Evolutionary conservation across 2,797 vertebrate genomes (phyloP).

Genomic region (Chloroceryle amazona): DNA sequence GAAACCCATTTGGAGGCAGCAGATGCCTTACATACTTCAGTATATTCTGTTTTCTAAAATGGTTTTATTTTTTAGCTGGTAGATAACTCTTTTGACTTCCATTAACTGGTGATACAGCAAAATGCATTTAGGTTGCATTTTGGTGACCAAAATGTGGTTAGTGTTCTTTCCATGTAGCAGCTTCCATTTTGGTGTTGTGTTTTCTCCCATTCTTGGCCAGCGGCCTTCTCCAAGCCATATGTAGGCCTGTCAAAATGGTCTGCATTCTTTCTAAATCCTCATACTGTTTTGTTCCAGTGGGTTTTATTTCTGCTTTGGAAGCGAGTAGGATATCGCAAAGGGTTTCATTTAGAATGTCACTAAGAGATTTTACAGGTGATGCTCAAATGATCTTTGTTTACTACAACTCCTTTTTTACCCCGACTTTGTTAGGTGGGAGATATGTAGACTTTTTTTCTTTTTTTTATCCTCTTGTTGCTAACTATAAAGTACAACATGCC

Average conservation of each 20-base stretch:
- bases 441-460: rapidly evolving
- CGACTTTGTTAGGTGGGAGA: not conserved
- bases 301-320: not conserved
- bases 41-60: not conserved
- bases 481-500: not conserved
- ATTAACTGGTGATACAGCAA: not conserved
- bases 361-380: not conserved
- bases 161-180: not conserved
- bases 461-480: not conserved
- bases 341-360: not conserved
- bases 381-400: not conserved
- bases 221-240: not conserved
- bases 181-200: not conserved
- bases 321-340: not conserved
- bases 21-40: not conserved
- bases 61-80: not conserved
- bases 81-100: not conserved
- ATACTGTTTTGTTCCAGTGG: not conserved
- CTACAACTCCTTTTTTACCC: not conserved
- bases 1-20: not conserved
- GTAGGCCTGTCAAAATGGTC: not conserved
- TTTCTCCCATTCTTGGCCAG: not conserved
- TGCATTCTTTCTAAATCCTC: not conserved
- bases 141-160: not conserved
- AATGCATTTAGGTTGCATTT: not conserved